Conservation (phyloP, 2,888 invertebrate species). For the Lochmaea capreae region DNA sequence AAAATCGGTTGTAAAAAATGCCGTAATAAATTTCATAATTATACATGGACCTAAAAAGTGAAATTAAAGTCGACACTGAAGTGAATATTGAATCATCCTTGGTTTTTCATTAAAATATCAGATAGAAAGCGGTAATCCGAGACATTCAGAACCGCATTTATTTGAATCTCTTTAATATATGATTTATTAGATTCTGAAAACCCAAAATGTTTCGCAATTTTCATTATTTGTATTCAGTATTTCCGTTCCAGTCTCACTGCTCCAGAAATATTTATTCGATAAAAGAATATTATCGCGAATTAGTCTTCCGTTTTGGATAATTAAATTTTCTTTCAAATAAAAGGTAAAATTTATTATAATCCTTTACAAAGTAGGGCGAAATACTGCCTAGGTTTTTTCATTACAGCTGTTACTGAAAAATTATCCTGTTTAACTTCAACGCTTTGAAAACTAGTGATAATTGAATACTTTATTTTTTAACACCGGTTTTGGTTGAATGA, state of each 20-base stretch:
- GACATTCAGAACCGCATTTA: not conserved
- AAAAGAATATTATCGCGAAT: not conserved
- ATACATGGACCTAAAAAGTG: too few relatives aligned
- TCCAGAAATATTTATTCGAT: not conserved
- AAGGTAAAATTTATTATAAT: too few relatives aligned
- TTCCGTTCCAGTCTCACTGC: not conserved
- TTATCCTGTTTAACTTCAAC: too few relatives aligned
- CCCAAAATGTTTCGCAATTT: conserved; percentile 2
- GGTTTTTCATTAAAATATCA: conserved; percentile 2
- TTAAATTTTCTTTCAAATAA: not conserved
- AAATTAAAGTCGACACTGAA: not conserved
- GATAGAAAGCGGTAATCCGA: not conserved
- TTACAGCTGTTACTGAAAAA: too few relatives aligned
- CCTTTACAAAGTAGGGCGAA: too few relatives aligned
- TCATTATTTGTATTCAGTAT: not conserved
- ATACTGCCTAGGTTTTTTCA: too few relatives aligned
- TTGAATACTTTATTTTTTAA: too few relatives aligned
- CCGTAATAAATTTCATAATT: too few relatives aligned
- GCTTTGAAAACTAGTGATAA: too few relatives aligned
- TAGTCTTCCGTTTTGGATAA: not conserved
- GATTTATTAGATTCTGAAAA: not conserved
- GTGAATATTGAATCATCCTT: not conserved
- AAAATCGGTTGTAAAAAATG: too few relatives aligned
- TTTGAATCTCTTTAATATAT: not conserved
- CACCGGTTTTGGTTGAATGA: too few relatives aligned